Base-by-base conservation (phyloP, 2,797 vertebrate genomes). In the Peromyscus melanophrys region DNA sequence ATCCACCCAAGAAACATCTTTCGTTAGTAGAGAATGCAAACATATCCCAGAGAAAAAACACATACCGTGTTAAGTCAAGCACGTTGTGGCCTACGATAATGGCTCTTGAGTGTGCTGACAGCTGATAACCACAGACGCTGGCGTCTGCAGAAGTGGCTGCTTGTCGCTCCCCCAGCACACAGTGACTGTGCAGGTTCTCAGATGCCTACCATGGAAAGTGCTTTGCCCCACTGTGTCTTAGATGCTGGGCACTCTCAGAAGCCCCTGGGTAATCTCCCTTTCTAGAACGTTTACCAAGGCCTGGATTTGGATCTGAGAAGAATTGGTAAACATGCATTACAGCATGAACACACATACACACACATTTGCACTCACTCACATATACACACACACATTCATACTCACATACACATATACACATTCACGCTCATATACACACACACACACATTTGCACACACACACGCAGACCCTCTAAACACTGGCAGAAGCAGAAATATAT, bases 1-100 rank as follows among this genome's bases (percentile, higher is more conserved):
- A 67, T 84, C 90, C 73, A 76, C 49, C 57, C 55, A 78, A 71
- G 78, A 69, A 49, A 61, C 29, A 61, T 89, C 69, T 37, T 76
- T 57, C 87, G 57, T 71, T 40, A 95, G 52, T 31, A n/a, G 57
- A 86, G 63, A 96, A 94, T 96, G 23, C 89, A 97, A 97, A 63
- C 83, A 27, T 17, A 71, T 52, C 55, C 92, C 71, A 82, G 87
- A 85, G 71, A n/a, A 90, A 77, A 92, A 92, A 57, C n/a, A 17
- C n/a, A 17, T 25, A 52, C 40, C 1, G 23, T 14, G 29, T 11
- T 59, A 91, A 90, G 43, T 61, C 46, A 27, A 75, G 87, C 55
- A 0, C 6, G 80, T 89, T 92, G 93, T 84, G 83, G 88, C 57
- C 75, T 78, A 19, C 14, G 96, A 96, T 97, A 97, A 86, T 23